Percentiles rank a stretch among this genome's conserved stretches.
Evolutionary conservation across 2,797 vertebrate genomes (phyloP).

Genomic region (Fistularia commersonii): DNA sequence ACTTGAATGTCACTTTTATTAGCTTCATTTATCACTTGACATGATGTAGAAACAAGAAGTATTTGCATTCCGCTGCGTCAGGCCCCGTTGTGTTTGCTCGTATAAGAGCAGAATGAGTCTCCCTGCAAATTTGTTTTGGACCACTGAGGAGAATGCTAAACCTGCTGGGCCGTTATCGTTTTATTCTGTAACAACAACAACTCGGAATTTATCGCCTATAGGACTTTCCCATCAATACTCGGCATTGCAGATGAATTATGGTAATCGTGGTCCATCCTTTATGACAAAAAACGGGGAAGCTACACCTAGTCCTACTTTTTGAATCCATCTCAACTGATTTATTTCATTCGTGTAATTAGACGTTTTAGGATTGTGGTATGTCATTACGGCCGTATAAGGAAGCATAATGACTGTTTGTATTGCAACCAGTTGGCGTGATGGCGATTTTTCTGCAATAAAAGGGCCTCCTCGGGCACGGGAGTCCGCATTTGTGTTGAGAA

Average conservation of each 20-base stretch:
- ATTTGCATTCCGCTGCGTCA: slow-evolving; percentile 68
- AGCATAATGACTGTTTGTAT: slow-evolving; percentile 1
- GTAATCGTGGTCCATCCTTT: slow-evolving; percentile 37
- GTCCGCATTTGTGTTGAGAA: no score
- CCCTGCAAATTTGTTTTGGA: slow-evolving; percentile 49
- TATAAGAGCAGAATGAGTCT: slow-evolving; percentile 34
- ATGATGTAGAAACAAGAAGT: slow-evolving; percentile 31
- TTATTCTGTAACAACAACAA: slow-evolving; percentile 62
- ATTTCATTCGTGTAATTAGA: slow-evolving; percentile 22
- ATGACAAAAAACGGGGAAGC: slow-evolving; percentile 27
- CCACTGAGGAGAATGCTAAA: slow-evolving; percentile 45
- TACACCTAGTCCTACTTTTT: slow-evolving; percentile 34
- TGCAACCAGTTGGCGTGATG: slow-evolving; percentile 10
- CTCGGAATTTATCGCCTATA: slow-evolving; percentile 59
- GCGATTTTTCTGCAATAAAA: slow-evolving; percentile 12
- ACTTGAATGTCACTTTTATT: slow-evolving; percentile 44
- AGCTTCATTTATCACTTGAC: slow-evolving; percentile 43
- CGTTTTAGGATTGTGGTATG: slow-evolving; percentile 1
- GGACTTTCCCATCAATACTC: slow-evolving; percentile 61
- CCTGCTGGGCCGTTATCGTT: slow-evolving; percentile 52
- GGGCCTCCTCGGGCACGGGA: not conserved
- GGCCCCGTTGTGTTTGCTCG: slow-evolving; percentile 40
- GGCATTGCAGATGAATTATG: slow-evolving; percentile 69
- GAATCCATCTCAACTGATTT: slow-evolving; percentile 36
- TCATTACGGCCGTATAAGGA: no score